Percentiles rank a stretch among this genome's conserved stretches.
Conservation (phyloP, 2,113 vertebrate genomes). For the Forbesichthys agassizii region DNA sequence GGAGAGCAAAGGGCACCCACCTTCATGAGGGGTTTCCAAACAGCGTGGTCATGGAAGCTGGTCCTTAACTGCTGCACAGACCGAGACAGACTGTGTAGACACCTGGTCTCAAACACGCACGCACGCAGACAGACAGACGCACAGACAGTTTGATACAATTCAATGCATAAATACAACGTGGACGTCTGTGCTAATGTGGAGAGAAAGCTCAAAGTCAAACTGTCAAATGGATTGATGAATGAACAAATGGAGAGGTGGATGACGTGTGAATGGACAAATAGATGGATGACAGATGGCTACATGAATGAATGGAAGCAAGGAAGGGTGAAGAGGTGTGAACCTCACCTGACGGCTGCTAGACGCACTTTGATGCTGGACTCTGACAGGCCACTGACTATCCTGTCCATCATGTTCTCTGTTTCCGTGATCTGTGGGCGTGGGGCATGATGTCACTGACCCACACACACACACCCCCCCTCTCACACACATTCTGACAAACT, state of each 20-base stretch:
- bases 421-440: slow-evolving; percentile 89
- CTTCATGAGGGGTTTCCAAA: slow-evolving; percentile 99
- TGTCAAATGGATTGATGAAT: too few species aligned
- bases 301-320: neutral
- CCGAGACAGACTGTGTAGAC: slow-evolving; percentile 98
- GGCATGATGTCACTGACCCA: slow-evolving; percentile 11
- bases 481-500: too few species aligned
- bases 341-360: slow-evolving; percentile 95
- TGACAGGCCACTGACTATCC: slow-evolving; percentile 96
- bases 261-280: too few species aligned
- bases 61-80: slow-evolving; percentile 98
- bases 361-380: slow-evolving; percentile 99
- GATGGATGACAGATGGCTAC: too few species aligned
- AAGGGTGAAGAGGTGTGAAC: neutral
- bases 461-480: neutral
- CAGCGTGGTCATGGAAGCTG: slow-evolving; percentile 97
- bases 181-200: neutral
- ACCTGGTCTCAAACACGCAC: slow-evolving; percentile 77
- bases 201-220: too few species aligned
- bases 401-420: slow-evolving; percentile 99
- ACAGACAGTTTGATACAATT: neutral
- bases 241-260: too few species aligned
- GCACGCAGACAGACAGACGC: neutral
- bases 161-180: neutral
- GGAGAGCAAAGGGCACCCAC: slow-evolving; percentile 61